A percentile compares a stretch with the other conserved stretches of the same genome.
Evolutionary conservation across 2,888 invertebrate genomes (phyloP).

Genomic region (Chloroclystis v-ata): DNA sequence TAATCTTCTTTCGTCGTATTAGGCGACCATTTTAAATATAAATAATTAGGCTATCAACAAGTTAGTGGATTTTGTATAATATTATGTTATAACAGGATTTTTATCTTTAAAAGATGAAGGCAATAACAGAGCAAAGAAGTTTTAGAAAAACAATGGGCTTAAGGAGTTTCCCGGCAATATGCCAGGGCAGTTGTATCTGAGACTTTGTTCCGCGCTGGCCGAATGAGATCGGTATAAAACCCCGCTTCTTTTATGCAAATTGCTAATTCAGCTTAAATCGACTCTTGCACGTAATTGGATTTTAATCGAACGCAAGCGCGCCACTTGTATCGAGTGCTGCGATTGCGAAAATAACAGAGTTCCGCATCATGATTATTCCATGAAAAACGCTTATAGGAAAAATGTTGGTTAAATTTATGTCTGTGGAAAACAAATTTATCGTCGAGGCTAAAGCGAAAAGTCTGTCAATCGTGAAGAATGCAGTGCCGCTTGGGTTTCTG

Average conservation of each 20-base stretch:
- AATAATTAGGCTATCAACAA: background rate
- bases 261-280: conserved; percentile 33
- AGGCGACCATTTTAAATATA: conserved; percentile 20
- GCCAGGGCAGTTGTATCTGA: conserved; percentile 20
- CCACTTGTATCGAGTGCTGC: conserved; percentile 20
- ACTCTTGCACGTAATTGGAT: conserved; percentile 32
- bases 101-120: conserved; percentile 6
- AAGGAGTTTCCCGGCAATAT: conserved; percentile 10
- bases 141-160: conserved; percentile 13
- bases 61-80: too few species aligned
- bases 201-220: conserved; percentile 22
- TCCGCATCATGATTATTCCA: conserved; percentile 15
- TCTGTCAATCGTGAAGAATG: conserved; percentile 51
- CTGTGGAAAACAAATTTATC: conserved; percentile 19
- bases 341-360: conserved; percentile 21
- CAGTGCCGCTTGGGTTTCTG: conserved; percentile 43
- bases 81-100: too few species aligned
- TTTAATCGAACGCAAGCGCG: conserved; percentile 30
- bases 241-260: conserved; percentile 31
- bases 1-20: conserved; percentile 40
- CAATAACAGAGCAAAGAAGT: conserved; percentile 15
- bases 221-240: conserved; percentile 28
- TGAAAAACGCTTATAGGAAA: conserved; percentile 8
- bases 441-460: conserved; percentile 32
- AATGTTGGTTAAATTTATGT: conserved; percentile 10